Evolutionary conservation across 2,113 vertebrate genomes (phyloP).

Genomic region (Burhinus oedicnemus): DNA sequence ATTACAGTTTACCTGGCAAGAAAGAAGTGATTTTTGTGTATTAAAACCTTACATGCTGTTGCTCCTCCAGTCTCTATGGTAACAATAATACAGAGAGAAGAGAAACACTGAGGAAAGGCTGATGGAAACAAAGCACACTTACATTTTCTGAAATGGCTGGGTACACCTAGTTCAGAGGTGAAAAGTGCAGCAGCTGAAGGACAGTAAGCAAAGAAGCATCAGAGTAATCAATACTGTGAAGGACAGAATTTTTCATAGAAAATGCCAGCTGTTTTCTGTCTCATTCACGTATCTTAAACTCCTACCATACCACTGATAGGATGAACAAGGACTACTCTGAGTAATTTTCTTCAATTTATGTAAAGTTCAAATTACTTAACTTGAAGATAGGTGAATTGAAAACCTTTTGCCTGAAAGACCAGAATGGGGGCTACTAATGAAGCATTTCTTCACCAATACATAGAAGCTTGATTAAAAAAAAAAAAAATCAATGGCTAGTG

Average conservation of each 20-base stretch:
- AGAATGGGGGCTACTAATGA: background rate
- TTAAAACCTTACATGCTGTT: background rate
- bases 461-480: background rate
- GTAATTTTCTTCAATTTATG: background rate
- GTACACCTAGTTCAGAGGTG: background rate
- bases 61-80: background rate
- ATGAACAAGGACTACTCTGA: background rate
- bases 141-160: background rate
- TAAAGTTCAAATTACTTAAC: slow-evolving; percentile 15
- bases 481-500: no score
- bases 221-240: background rate
- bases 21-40: background rate
- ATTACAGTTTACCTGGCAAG: background rate
- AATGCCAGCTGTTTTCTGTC: background rate
- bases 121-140: background rate
- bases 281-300: background rate
- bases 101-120: background rate
- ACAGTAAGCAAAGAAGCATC: background rate
- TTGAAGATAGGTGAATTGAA: background rate
- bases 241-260: background rate
- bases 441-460: background rate
- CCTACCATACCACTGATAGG: background rate
- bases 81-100: background rate
- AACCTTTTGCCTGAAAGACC: background rate
- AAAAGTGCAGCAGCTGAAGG: background rate